phyloP scores from a whole-genome alignment of 2,113 vertebrate species.

The Menura novaehollandiae region DNA sequence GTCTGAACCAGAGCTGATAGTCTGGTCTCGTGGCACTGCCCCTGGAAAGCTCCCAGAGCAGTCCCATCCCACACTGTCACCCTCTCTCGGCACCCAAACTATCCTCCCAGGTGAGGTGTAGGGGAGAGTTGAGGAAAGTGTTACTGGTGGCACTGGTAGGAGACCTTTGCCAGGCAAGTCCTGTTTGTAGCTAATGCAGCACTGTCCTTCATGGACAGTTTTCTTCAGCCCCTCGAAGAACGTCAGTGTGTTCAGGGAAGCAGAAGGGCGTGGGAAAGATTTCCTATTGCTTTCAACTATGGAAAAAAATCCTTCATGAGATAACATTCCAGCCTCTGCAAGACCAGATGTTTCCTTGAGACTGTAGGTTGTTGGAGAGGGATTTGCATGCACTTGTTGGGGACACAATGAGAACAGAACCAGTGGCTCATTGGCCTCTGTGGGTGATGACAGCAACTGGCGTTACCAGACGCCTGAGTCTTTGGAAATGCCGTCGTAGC shows the following conservation, averaged over 20 bases:
- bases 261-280: background rate
- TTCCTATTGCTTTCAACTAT: background rate
- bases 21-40: background rate
- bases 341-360: slow-evolving; percentile 35
- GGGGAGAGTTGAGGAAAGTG: background rate
- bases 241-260: background rate
- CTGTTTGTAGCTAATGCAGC: background rate
- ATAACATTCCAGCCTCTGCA: background rate
- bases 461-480: background rate
- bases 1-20: background rate
- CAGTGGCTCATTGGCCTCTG: background rate
- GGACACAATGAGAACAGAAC: background rate
- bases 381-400: background rate
- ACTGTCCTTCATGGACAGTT: background rate
- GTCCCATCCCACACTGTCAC: background rate
- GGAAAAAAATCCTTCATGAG: background rate
- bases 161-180: background rate
- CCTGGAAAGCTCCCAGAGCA: background rate
- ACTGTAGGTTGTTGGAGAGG: background rate
- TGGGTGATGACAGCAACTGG: background rate
- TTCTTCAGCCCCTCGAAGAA: background rate
- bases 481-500: background rate
- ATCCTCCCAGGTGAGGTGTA: background rate
- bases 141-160: background rate
- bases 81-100: background rate